A percentile compares a stretch with the other conserved stretches of the same genome.
phyloP scores from a whole-genome alignment of 2,888 invertebrate species.

The Ophonus ardosiacus region DNA sequence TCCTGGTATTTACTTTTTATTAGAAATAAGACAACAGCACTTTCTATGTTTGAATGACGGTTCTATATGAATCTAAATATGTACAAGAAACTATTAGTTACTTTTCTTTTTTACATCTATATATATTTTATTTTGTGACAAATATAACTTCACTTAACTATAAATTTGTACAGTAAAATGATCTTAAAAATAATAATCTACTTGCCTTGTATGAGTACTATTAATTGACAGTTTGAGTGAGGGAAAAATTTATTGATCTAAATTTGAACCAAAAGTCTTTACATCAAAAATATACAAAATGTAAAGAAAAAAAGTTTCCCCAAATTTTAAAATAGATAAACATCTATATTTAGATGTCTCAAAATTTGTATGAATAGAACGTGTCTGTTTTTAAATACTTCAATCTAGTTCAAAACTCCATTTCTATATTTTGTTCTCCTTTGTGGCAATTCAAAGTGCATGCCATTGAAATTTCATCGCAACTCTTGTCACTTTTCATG shows the following conservation, averaged over 20 bases:
- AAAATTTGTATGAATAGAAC: neutral
- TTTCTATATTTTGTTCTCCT: neutral
- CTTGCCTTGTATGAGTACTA: neutral
- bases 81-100: neutral
- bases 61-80: neutral
- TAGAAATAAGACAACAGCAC: too few species aligned
- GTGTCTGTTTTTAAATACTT: neutral
- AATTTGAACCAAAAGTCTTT: constrained; percentile 22
- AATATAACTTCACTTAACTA: neutral
- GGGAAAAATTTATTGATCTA: constrained; percentile 17
- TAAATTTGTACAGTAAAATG: neutral
- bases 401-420: neutral
- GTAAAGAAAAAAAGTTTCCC: neutral
- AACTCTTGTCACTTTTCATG: neutral
- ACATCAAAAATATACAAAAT: neutral
- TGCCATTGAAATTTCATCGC: neutral
- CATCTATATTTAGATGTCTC: too few species aligned
- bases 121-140: neutral
- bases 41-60: too few species aligned
- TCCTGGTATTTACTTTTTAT: too few species aligned
- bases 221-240: constrained; percentile 30
- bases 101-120: neutral
- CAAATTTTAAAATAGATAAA: neutral
- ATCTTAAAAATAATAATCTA: neutral
- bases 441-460: neutral